Base-by-base conservation (phyloP, 2,113 vertebrate species). In the Hylia prasina region DNA sequence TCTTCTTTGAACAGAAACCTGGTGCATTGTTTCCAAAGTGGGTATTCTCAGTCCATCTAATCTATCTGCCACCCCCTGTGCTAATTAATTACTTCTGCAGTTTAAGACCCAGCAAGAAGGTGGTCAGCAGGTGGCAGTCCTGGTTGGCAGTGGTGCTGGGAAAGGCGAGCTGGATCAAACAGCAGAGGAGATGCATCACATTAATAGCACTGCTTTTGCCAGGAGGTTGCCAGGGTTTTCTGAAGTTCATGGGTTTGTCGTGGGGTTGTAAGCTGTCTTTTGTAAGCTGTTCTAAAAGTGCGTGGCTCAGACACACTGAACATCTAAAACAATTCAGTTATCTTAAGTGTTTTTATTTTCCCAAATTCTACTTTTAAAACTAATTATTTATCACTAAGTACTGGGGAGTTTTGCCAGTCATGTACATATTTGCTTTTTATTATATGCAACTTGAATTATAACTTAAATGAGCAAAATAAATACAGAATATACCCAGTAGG, bases 361-460 rank as follows among this genome's bases (percentile, higher is more conserved):
- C 7, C 33, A 28, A 51, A 16, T 58, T 39, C 44, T 70, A 28
- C 21, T 77, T 81, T 44, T n/a, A 51, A 64, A 63, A 44, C 20
- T 39, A 56, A 51, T 69, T 25, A 45, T 31, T 63, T 63, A 16
- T 57, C 40, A 77, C 24, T 24, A 56, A 63, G 33, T 82, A n/a
- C 18, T 28, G 4, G 40, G 11, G 15, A 35, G 6, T 71, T 70
- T 30, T 70, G 23, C n/a, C 35, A 18, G 0, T 73, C 9, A 0
- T n/a, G 15, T 30, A n/a, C 9, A 6, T 37, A 27, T 30, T 5
- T 51, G 12, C 17, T 87, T 87, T 87, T 72, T 65, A 33, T 25
- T 68, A 14, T 24, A 16, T 25, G 15, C 20, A 30, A 15, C 17
- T 65, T 65, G 48, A 69, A 54, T 66, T 64, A 12, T 5, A 48